These are phyloP conservation scores for Cheilosia vulpina DNA, from an alignment of 2,888 invertebrate species.

Conservation along the genomic window DNA sequence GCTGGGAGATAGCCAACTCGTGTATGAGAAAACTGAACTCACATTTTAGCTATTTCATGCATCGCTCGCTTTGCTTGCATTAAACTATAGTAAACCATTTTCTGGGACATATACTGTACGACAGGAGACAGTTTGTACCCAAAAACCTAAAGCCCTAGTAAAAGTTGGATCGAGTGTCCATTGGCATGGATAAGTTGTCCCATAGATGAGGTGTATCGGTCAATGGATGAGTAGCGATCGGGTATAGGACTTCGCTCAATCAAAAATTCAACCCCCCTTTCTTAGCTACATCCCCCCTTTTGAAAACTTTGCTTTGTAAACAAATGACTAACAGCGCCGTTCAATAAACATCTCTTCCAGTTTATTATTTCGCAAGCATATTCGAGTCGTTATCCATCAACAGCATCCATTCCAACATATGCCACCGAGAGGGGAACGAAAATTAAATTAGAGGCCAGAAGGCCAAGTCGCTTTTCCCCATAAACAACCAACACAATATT, in stretches of 20 bases:
- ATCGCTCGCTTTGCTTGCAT: too few species aligned
- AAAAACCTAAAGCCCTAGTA: too few species aligned
- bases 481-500: neutral
- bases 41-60: too few species aligned
- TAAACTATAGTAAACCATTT: too few species aligned
- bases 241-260: neutral
- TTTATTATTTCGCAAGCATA: neutral
- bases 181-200: too few species aligned
- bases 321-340: neutral
- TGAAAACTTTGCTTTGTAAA: neutral
- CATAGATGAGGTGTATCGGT: too few species aligned
- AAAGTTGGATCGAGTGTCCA: too few species aligned
- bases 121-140: too few species aligned
- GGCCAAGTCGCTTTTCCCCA: neutral
- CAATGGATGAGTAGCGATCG: too few species aligned
- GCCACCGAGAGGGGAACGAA: neutral
- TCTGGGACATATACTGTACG: too few species aligned
- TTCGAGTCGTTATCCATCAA: neutral
- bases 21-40: too few species aligned
- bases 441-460: slow-evolving; percentile 5
- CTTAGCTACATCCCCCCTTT: neutral
- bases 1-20: too few species aligned
- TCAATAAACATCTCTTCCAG: neutral
- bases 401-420: neutral
- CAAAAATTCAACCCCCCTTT: neutral